Base-by-base conservation (phyloP, 1,140 invertebrate species). In the Phenacoccus solenopsis region DNA sequence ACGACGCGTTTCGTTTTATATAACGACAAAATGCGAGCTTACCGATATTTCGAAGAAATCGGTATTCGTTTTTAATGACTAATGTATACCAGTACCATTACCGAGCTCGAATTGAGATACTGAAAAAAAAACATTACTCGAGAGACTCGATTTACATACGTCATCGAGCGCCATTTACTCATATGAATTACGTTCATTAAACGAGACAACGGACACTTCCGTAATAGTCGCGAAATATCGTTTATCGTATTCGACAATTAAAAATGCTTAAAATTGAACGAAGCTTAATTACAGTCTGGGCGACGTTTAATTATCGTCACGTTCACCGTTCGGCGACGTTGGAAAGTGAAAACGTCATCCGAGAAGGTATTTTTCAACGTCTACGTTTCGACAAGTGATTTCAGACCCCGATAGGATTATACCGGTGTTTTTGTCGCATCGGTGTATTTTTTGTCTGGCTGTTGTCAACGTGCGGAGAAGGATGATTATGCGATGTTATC, bases 401-500 rank as follows among this genome's bases (percentile, higher is more conserved):
- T 32, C 30, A 7, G n/a, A n/a, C n/a, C n/a, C n/a, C n/a, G n/a
- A n/a, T n/a, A n/a, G n/a, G n/a, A n/a, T n/a, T n/a, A n/a, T n/a
- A n/a, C n/a, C n/a, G n/a, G n/a, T n/a, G n/a, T n/a, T n/a, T n/a
- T n/a, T n/a, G n/a, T n/a, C n/a, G n/a, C n/a, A n/a, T n/a, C n/a
- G n/a, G n/a, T n/a, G n/a, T n/a, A n/a, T n/a, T n/a, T n/a, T n/a
- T n/a, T n/a, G n/a, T n/a, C n/a, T n/a, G n/a, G n/a, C n/a, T n/a
- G n/a, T n/a, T n/a, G n/a, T n/a, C n/a, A n/a, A n/a, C n/a, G n/a
- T n/a, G n/a, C n/a, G n/a, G n/a, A n/a, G n/a, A n/a, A n/a, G n/a
- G n/a, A n/a, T 38, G 32, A 38, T 59, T 59, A 20, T 5, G 16
- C 20, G 59, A 64, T 64, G 59, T 64, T 64, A 64, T 64, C 59